Base-by-base conservation (phyloP, 2,113 vertebrate genomes). In the Chrysemys picta region DNA sequence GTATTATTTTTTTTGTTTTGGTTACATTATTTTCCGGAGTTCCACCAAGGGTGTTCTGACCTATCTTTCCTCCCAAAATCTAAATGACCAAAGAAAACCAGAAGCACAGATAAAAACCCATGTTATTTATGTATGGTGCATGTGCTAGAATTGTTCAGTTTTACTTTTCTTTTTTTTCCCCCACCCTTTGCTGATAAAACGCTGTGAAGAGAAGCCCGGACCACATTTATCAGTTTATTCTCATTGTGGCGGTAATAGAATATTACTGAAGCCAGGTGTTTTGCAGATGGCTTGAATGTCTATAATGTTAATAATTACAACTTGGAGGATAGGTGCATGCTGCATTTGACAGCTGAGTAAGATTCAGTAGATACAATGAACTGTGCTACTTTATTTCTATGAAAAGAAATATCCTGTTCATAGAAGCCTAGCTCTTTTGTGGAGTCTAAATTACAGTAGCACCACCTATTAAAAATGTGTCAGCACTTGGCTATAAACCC, bases 1-100 rank as follows among this genome's bases (percentile, higher is more conserved):
- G 38, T 0, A 1, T 19, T 57, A 1, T 59, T 1, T 75, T 38
- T 8, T 35, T 9, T 25, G 42, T 79, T 80, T 0, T 88, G 91
- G 49, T 53, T 75, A 72, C 1, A 29, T 8, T 86, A 76, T 2
- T 56, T 53, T 6, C 3, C 8, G 25, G 7, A 65, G 19, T 78
- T 93, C 7, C 80, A 16, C 1, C 4, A 83, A 47, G 8, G 57
- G 5, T 82, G 6, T 25, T 8, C n/a, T 78, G 31, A 75, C 4
- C 12, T 87, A 6, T 76, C 94, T 45, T 89, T 17, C 24, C 7
- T 89, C 91, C 8, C 84, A 52, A 75, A 16, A 50, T 81, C 2
- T 5, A 79, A 82, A 38, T 47, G 22, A 42, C 42, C 42, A 78
- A 78, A 47, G 42, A 42, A 78, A 78, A 27, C 42, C 42, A 38